Conservation (phyloP, 2,113 vertebrate genomes). For the Mugil cephalus region DNA sequence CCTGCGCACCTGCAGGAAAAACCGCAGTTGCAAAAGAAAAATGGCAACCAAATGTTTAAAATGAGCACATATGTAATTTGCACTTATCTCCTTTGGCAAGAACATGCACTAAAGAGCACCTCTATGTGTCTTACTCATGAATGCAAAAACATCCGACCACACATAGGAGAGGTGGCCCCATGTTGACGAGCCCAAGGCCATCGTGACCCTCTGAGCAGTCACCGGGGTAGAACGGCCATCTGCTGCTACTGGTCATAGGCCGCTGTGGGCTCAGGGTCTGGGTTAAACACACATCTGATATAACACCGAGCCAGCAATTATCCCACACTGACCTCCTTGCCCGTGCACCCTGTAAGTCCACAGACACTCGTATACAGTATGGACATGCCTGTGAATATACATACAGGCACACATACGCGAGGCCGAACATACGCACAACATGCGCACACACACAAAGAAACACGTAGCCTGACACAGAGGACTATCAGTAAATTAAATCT, state of each 20-base stretch:
- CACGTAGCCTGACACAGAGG: constrained; percentile 57
- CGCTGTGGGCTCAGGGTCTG: constrained; percentile 55
- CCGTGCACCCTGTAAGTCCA: not conserved
- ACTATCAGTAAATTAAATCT: constrained; percentile 82
- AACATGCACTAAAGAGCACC: not conserved
- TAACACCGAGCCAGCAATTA: constrained; percentile 62
- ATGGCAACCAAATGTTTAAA: no score
- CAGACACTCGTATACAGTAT: not conserved
- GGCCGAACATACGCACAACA: not conserved
- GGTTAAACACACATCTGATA: constrained; percentile 79
- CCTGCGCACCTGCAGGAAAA: no score
- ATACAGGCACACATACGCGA: not conserved
- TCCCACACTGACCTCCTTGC: constrained; percentile 9
- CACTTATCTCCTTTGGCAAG: no score
- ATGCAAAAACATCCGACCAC: not conserved
- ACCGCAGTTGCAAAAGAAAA: no score
- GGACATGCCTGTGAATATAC: not conserved
- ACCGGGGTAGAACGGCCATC: constrained; percentile 66
- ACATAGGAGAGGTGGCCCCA: constrained; percentile 31
- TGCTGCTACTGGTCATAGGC: constrained; percentile 70
- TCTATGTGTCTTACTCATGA: not conserved
- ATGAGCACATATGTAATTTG: no score
- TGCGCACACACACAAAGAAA: constrained; percentile 12
- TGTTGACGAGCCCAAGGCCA: constrained; percentile 39
- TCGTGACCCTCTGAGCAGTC: constrained; percentile 59